phyloP scores from a whole-genome alignment of 2,113 vertebrate species.

The Corythaeola cristata region DNA sequence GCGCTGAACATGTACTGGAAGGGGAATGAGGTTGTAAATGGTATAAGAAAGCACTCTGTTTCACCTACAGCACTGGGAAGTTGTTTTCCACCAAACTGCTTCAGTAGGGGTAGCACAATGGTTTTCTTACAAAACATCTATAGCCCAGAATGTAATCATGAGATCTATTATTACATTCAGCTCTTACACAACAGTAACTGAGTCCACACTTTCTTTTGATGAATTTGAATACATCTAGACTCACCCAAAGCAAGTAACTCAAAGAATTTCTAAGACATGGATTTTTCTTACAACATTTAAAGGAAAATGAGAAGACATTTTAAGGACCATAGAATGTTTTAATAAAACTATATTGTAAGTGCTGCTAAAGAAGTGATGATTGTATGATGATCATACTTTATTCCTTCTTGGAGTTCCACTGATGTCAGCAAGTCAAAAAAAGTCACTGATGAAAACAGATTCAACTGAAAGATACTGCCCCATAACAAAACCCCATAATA shows the following conservation, averaged over 20 bases:
- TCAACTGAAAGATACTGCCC: not conserved
- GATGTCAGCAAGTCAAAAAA: not conserved
- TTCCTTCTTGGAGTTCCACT: conserved; percentile 8
- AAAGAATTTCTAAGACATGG: not conserved
- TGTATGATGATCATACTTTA: not conserved
- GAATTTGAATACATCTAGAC: not conserved
- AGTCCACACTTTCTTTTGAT: not conserved
- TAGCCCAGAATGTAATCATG: not conserved
- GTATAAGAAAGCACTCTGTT: not conserved
- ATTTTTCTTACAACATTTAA: not conserved
- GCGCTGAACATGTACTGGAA: not conserved
- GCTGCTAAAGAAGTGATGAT: not conserved
- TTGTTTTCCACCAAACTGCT: not conserved
- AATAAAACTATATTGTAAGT: not conserved
- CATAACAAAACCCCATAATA: not conserved
- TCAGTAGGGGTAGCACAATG: not conserved
- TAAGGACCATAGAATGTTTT: not conserved
- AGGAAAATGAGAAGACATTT: not conserved
- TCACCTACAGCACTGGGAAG: not conserved
- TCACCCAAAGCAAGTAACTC: not conserved
- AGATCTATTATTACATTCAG: not conserved
- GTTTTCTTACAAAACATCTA: not conserved
- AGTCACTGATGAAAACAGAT: not conserved
- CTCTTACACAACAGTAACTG: not conserved
- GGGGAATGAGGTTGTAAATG: not conserved